A percentile compares a stretch with the other conserved stretches of the same genome.
These are phyloP conservation scores for Heliangelus exortis DNA, from an alignment of 2,797 vertebrate genomes.

Conservation along the genomic window DNA sequence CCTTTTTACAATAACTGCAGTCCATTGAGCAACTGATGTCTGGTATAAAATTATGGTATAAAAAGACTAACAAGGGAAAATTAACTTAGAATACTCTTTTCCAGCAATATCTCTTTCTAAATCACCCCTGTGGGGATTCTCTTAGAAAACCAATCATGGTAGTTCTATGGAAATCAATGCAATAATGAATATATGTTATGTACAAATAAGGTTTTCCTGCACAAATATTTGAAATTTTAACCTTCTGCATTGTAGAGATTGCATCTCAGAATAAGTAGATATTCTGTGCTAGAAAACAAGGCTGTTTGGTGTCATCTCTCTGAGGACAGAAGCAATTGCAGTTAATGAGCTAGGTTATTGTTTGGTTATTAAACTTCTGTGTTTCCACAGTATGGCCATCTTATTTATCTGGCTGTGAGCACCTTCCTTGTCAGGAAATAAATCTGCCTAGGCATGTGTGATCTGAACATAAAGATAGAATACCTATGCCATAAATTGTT, in stretches of 20 bases:
- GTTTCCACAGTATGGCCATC: neutral
- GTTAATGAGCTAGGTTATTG: neutral
- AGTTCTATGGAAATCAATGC: neutral
- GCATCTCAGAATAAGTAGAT: neutral
- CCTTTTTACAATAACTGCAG: neutral
- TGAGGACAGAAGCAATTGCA: neutral
- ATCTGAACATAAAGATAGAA: neutral
- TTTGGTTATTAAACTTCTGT: neutral
- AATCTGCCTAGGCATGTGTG: neutral
- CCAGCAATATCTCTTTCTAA: neutral
- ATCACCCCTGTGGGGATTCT: neutral
- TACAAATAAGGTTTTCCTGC: neutral
- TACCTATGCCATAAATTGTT: neutral
- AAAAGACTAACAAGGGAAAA: neutral
- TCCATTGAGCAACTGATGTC: neutral
- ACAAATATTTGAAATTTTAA: neutral
- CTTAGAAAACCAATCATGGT: neutral
- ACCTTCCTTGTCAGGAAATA: neutral
- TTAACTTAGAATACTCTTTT: neutral
- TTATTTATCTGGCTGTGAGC: neutral
- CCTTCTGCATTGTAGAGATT: neutral
- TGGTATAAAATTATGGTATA: neutral
- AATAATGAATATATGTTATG: neutral
- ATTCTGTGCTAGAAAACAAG: neutral
- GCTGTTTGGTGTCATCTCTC: neutral